Evolutionary conservation across 1,140 invertebrate species (phyloP).

Genomic region (Zaprionus nigranus): DNA sequence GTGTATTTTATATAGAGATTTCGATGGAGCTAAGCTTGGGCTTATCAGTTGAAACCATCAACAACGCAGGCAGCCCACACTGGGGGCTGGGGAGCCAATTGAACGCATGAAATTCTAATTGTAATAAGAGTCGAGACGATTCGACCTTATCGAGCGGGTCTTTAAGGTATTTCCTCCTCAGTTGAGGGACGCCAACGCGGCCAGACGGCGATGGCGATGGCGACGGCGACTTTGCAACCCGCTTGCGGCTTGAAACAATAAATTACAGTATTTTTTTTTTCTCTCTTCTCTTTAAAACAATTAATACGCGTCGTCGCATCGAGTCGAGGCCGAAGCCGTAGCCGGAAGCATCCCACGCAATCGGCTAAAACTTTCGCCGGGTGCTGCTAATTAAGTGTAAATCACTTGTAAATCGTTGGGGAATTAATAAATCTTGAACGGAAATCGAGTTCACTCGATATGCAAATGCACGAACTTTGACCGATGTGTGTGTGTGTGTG

Average conservation of each 20-base stretch:
- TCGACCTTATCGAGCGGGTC: slow-evolving; percentile 26
- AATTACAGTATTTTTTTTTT: slow-evolving; percentile 58
- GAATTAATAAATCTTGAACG: slow-evolving; percentile 76
- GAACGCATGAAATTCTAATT: slow-evolving; percentile 45
- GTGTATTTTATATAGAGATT: not conserved
- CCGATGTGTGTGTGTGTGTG: slow-evolving; percentile 6
- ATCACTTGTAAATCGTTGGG: slow-evolving; percentile 73
- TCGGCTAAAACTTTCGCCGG: slow-evolving; percentile 58
- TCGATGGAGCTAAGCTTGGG: slow-evolving; percentile 1
- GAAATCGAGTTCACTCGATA: slow-evolving; percentile 24
- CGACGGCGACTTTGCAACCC: not conserved
- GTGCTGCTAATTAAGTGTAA: slow-evolving; percentile 81
- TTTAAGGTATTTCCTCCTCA: slow-evolving; percentile 55
- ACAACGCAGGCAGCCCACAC: slow-evolving; percentile 24
- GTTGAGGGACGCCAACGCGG: slow-evolving; percentile 41
- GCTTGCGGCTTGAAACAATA: slow-evolving; percentile 63
- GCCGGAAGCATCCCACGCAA: slow-evolving; percentile 55
- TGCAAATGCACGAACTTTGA: slow-evolving; percentile 63
- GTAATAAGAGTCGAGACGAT: slow-evolving; percentile 23
- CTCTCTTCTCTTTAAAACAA: slow-evolving; percentile 48
- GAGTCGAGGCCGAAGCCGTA: not conserved
- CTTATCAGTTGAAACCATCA: slow-evolving; percentile 34
- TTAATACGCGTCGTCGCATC: slow-evolving; percentile 68
- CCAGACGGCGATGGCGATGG: no score
- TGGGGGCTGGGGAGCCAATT: slow-evolving; percentile 27